Evolutionary conservation across 2,888 invertebrate genomes (phyloP).

Genomic region (Drosophila parthenogenetica): DNA sequence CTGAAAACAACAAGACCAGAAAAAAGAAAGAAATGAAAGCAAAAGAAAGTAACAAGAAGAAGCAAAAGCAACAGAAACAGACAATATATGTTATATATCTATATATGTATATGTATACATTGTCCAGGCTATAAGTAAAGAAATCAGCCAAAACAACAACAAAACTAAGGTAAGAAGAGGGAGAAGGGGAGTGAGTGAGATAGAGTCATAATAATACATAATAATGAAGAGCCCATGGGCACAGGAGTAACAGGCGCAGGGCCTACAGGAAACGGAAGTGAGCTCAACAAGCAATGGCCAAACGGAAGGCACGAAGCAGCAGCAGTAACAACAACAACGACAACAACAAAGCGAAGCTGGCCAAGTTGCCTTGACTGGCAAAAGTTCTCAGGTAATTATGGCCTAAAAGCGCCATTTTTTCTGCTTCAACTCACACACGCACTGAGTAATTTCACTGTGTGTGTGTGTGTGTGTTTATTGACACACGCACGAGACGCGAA

Average conservation of each 20-base stretch:
- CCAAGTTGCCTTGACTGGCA: constrained; percentile 36
- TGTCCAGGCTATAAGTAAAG: constrained; percentile 17
- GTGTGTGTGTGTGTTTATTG: constrained; percentile 65
- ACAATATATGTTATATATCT: constrained; percentile 4
- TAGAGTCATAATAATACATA: constrained; percentile 53
- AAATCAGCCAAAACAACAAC: constrained; percentile 43
- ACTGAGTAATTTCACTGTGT: constrained; percentile 33
- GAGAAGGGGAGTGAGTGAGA: neutral
- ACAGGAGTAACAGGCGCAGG: neutral
- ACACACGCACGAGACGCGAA: constrained; percentile 69
- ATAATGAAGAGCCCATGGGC: constrained; percentile 56
- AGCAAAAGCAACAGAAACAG: neutral
- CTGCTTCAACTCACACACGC: constrained; percentile 31
- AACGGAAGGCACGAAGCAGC: constrained; percentile 37
- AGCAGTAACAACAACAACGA: neutral
- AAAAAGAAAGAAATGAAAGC: constrained; percentile 16
- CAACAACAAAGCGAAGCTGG: constrained; percentile 10
- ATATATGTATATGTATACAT: neutral
- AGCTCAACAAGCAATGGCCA: constrained; percentile 65
- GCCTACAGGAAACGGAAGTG: constrained; percentile 70
- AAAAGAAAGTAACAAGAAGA: neutral
- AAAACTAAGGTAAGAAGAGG: neutral
- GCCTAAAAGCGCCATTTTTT: constrained; percentile 76
- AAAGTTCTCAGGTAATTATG: constrained; percentile 81
- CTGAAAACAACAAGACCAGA: constrained; percentile 60